Evolutionary conservation across 2,888 invertebrate genomes (phyloP), one percentile per base, ranked within the genome.

Genomic region (Andricus curvator): DNA sequence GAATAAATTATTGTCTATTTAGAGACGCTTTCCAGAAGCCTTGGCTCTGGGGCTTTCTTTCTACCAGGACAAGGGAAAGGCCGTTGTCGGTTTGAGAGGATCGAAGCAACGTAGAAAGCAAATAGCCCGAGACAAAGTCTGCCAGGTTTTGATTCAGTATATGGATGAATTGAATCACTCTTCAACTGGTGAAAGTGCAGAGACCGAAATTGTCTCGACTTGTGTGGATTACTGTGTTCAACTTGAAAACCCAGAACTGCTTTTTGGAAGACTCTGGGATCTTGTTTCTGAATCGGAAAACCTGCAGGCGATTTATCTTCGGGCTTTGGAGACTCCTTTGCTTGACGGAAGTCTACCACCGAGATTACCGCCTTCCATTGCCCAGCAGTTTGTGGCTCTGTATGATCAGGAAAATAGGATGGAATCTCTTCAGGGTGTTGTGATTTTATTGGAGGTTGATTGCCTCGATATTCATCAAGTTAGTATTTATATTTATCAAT

Each of bases 401-500:
- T 95, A 95, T 80, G 94, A 96, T 84, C 94, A 94, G 11, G 95
- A 95, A 84, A 94, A 94, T 66, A 94, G 95, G 89, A 94, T 96
- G 77, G 94, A 95, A 77, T 94, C 95, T 17, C 94, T 97, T 70
- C 96, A 97, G 90, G 93, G 95, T 15, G 96, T 96, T 84, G 94
- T 96, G 80, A 94, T 95, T 64, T 94, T 95, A 80, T 92, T 96
- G 83, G 94, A 95, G 79, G 94, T 96, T 29, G 93, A 94, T 78
- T 95, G 94, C 81, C 91, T 96, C 74, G 96, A 96, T 89, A 94
- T 96, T 83, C 95, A 96, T 90, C 95, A 95, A 91, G 95, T 93
- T 79, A 41, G 29, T 74, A 25, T 33, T 65, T 20, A 29, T 20
- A 6, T 65, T 65, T 33, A 29, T 65, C 0, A 65, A 33, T 8